Conservation (phyloP, 1,140 invertebrate species). For the Teleogryllus occipitalis region DNA sequence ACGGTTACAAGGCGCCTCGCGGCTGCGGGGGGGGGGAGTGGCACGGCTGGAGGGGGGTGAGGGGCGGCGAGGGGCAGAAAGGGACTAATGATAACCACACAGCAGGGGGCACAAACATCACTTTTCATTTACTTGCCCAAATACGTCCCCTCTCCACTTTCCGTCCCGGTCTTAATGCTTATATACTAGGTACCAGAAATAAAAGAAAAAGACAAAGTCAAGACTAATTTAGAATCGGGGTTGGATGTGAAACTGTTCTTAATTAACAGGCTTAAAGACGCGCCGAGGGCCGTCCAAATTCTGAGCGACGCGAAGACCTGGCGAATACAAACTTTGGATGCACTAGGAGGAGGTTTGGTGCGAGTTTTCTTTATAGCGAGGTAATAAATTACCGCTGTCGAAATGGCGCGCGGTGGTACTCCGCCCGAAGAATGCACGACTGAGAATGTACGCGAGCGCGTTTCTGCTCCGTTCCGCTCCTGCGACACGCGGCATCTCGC, state of each 20-base stretch:
- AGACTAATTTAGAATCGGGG: slow-evolving; percentile 13
- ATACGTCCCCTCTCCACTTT: not conserved
- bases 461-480: no score
- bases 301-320: not conserved
- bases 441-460: no score
- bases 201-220: slow-evolving; percentile 6
- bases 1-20: not conserved
- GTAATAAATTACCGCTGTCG: no score
- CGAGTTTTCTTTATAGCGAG: no score
- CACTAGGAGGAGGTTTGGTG: no score
- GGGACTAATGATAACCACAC: slow-evolving; percentile 10
- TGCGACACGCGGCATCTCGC: not conserved
- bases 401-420: no score
- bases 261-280: slow-evolving; percentile 15
- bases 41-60: not conserved
- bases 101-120: slow-evolving; percentile 2
- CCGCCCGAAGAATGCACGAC: no score
- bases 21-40: not conserved
- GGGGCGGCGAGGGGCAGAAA: not conserved
- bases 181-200: not conserved
- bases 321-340: no score
- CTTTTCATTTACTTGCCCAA: slow-evolving; percentile 9
- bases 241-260: slow-evolving; percentile 10
- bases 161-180: not conserved
- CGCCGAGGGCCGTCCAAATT: not conserved